phyloP scores from a whole-genome alignment of 2,888 invertebrate species.

The Cheilosia impressa region DNA sequence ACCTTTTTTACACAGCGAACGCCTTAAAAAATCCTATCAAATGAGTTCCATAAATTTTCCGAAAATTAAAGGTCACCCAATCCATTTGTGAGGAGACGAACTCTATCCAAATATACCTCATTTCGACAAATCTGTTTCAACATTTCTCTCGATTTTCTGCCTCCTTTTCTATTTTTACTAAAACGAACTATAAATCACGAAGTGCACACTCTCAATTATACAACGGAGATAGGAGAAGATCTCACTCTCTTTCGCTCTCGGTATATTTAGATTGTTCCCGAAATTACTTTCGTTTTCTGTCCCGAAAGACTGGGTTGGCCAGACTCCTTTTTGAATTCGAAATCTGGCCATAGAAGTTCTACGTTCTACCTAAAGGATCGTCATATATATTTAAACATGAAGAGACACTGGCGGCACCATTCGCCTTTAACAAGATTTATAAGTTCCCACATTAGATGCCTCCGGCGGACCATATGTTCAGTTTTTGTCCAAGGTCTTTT shows the following conservation, averaged over 20 bases:
- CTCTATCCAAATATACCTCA: slow-evolving; percentile 9
- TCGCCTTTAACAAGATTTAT: slow-evolving; percentile 54
- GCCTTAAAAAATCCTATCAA: not conserved
- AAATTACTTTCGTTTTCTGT: slow-evolving; percentile 21
- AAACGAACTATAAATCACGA: slow-evolving; percentile 9
- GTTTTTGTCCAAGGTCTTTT: slow-evolving; percentile 65
- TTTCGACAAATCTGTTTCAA: slow-evolving; percentile 15
- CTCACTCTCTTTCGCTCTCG: not conserved
- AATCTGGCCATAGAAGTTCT: slow-evolving; percentile 3
- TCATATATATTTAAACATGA: slow-evolving; percentile 1
- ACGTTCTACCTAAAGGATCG: slow-evolving; percentile 41
- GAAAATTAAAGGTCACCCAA: slow-evolving; percentile 13
- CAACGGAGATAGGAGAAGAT: not conserved
- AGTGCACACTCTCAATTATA: not conserved
- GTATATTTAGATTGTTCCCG: slow-evolving; percentile 8
- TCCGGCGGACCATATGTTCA: slow-evolving; percentile 62
- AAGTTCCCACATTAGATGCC: slow-evolving; percentile 55
- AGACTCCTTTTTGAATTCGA: slow-evolving; percentile 21
- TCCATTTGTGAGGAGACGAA: slow-evolving; percentile 6
- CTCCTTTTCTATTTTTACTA: slow-evolving; percentile 2
- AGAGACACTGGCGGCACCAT: slow-evolving; percentile 24
- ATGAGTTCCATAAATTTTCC: not conserved
- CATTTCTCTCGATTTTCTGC: not conserved
- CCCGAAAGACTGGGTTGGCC: not conserved
- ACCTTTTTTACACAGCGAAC: not conserved